These are phyloP conservation scores for Silurus lanzhouensis DNA, from an alignment of 2,797 vertebrate genomes.

Conservation along the genomic window DNA sequence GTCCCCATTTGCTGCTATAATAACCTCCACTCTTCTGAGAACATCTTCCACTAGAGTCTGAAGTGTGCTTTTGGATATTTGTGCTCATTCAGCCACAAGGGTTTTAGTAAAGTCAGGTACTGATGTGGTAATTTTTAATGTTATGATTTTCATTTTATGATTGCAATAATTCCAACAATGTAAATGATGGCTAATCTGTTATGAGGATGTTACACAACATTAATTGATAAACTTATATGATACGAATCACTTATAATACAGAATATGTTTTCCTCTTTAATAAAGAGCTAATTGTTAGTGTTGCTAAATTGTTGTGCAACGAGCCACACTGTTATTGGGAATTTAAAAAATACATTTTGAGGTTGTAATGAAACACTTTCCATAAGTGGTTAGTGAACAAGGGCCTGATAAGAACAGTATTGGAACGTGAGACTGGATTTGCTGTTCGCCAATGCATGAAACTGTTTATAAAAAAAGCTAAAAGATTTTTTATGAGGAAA, in stretches of 20 bases:
- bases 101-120: too few relatives aligned
- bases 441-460: conserved; percentile 5
- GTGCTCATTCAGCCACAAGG: too few relatives aligned
- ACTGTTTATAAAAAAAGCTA: background rate
- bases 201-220: background rate
- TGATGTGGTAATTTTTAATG: too few relatives aligned
- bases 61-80: too few relatives aligned
- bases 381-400: background rate
- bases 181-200: background rate
- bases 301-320: background rate
- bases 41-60: too few relatives aligned
- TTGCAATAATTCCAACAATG: background rate
- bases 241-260: background rate
- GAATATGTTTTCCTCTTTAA: background rate
- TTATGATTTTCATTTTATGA: background rate
- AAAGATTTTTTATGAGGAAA: background rate
- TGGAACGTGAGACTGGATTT: background rate
- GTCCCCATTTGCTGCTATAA: too few relatives aligned
- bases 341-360: background rate
- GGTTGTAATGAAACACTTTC: background rate
- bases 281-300: background rate
- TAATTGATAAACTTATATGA: background rate
- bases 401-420: background rate
- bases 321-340: background rate
- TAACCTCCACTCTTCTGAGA: too few relatives aligned